Evolutionary conservation across 2,113 vertebrate species (phyloP).

Genomic region (Columba janthina): DNA sequence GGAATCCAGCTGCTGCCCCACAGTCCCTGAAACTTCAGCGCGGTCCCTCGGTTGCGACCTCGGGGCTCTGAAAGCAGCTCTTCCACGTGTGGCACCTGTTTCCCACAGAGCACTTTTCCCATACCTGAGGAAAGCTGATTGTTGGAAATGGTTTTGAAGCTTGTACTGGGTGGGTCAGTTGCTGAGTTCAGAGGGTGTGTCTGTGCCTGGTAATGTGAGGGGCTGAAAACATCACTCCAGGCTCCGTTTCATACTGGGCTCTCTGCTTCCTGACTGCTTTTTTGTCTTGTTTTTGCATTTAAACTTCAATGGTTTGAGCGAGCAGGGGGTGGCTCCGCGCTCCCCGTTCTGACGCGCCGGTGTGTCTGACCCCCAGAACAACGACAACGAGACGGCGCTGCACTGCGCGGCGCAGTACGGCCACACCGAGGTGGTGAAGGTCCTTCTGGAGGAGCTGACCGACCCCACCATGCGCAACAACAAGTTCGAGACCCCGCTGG

Average conservation of each 20-base stretch:
- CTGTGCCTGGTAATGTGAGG: not conserved
- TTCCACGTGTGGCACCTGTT: not conserved
- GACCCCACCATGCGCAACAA: constrained; percentile 99
- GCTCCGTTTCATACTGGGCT: not conserved
- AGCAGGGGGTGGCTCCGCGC: not conserved
- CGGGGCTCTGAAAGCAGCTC: not conserved
- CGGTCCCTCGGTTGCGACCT: not conserved
- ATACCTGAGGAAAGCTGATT: not conserved
- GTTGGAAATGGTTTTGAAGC: not conserved
- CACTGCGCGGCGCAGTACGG: constrained; percentile 98
- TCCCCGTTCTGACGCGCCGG: not conserved
- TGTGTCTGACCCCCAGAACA: constrained; percentile 82
- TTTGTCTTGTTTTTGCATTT: constrained; percentile 49
- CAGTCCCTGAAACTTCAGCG: not conserved
- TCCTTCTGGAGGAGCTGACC: constrained; percentile 94
- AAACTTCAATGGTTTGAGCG: constrained; percentile 29
- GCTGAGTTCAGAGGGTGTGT: not conserved
- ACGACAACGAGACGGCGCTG: constrained; percentile 96
- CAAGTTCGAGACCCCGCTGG: constrained; percentile 95
- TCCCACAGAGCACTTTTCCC: not conserved
- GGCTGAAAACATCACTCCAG: not conserved
- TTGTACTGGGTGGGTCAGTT: not conserved
- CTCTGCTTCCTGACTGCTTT: not conserved
- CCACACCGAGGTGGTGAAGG: constrained; percentile 91
- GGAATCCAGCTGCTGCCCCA: not conserved